Conservation (phyloP, 2,113 vertebrate genomes). For the Potamarius usumacintae region DNA sequence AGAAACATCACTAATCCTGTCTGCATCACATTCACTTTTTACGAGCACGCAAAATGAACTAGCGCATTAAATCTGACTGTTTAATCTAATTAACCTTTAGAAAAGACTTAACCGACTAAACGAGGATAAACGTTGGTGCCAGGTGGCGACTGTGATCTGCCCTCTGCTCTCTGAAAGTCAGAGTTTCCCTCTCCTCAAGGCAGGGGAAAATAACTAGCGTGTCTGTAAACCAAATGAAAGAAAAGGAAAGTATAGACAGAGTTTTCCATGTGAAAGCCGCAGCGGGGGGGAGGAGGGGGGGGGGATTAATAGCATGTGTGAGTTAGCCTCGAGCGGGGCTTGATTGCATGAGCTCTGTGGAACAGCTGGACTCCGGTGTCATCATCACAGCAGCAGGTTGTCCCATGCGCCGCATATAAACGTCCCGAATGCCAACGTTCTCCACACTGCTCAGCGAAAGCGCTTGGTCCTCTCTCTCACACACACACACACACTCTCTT, state of each 20-base stretch:
- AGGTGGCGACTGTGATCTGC: conserved; percentile 48
- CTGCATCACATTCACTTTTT: not conserved
- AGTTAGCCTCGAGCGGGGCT: conserved; percentile 35
- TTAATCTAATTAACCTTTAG: not conserved
- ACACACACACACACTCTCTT: conserved; percentile 31
- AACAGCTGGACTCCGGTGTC: conserved; percentile 26
- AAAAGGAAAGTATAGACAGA: conserved; percentile 38
- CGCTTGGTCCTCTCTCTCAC: conserved; percentile 25
- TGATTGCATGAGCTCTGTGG: conserved; percentile 42
- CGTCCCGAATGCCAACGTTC: not conserved
- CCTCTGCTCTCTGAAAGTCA: conserved; percentile 18
- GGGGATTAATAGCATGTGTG: conserved; percentile 29
- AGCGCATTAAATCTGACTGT: not conserved
- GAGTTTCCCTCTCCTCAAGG: conserved; percentile 46
- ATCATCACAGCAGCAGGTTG: conserved; percentile 39
- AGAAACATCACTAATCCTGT: not conserved
- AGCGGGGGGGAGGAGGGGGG: not conserved
- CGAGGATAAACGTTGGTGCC: not conserved
- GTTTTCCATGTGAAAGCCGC: conserved; percentile 42
- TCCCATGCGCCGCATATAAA: conserved; percentile 33
- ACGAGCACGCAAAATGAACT: not conserved
- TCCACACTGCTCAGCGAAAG: conserved; percentile 19
- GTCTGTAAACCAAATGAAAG: conserved; percentile 50
- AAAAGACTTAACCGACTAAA: not conserved
- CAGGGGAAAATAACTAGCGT: conserved; percentile 37